phyloP scores from a whole-genome alignment of 2,888 invertebrate genomes.

The Fabriciana adippe region DNA sequence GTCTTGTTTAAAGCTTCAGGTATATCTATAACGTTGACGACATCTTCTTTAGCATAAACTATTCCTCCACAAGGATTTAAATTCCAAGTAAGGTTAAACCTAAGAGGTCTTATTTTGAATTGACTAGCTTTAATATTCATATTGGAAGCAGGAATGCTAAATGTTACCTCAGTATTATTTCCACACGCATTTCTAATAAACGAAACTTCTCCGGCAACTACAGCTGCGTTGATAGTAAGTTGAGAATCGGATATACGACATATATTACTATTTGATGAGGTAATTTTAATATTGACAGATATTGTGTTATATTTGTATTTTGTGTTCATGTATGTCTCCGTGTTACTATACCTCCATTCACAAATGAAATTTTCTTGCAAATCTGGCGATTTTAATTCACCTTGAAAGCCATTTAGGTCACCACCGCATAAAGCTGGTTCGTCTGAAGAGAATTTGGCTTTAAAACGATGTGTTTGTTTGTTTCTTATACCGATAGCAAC shows the following conservation, averaged over 20 bases:
- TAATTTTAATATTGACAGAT: conserved; percentile 51
- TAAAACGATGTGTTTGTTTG: conserved; percentile 84
- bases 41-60: conserved; percentile 55
- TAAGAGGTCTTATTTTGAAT: conserved; percentile 50
- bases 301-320: conserved; percentile 52
- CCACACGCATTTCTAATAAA: conserved; percentile 54
- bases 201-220: conserved; percentile 31
- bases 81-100: conserved; percentile 82
- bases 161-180: conserved; percentile 47
- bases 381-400: conserved; percentile 57
- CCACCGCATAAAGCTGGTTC: conserved; percentile 76
- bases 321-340: conserved; percentile 2
- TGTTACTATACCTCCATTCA: conserved; percentile 60
- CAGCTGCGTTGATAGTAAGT: conserved; percentile 49
- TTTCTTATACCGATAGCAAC: conserved; percentile 78
- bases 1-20: conserved; percentile 66
- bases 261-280: conserved; percentile 47
- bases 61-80: conserved; percentile 86
- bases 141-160: conserved; percentile 55
- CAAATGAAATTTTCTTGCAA: conserved; percentile 59
- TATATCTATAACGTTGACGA: conserved; percentile 58
- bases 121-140: conserved; percentile 56
- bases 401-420: conserved; percentile 51
- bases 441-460: conserved; percentile 85
- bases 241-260: conserved; percentile 59